These are phyloP conservation scores for Drosophila conformis DNA, from an alignment of 2,888 invertebrate genomes.

Conservation along the genomic window DNA sequence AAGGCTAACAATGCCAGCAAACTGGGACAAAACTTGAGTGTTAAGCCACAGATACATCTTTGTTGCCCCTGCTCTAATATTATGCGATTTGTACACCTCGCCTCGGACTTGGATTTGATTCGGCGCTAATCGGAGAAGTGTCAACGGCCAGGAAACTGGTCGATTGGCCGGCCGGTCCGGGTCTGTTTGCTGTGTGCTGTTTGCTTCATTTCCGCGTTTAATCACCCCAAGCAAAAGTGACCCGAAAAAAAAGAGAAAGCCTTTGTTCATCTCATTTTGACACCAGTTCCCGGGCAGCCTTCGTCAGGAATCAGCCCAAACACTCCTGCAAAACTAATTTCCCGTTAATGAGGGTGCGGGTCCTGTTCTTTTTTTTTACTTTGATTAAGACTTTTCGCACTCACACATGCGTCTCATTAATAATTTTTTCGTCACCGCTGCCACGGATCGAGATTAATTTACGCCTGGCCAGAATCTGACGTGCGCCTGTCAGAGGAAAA, in stretches of 20 bases:
- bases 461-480: conserved; percentile 67
- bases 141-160: conserved; percentile 55
- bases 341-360: conserved; percentile 81
- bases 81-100: conserved; percentile 78
- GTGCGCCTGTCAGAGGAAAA: conserved; percentile 73
- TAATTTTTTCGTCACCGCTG: conserved; percentile 63
- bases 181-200: conserved; percentile 19
- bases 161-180: conserved; percentile 22
- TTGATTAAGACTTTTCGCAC: conserved; percentile 66
- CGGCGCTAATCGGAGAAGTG: conserved; percentile 77
- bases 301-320: conserved; percentile 39
- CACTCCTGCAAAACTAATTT: conserved; percentile 78
- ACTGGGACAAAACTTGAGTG: conserved; percentile 31
- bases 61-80: conserved; percentile 47
- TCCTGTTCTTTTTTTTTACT: conserved; percentile 19
- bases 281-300: conserved; percentile 40
- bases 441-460: conserved; percentile 76
- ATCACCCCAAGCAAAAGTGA: conserved; percentile 59
- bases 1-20: conserved; percentile 21
- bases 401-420: conserved; percentile 76
- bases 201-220: conserved; percentile 73
- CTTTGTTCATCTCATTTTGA: conserved; percentile 66
- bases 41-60: conserved; percentile 51
- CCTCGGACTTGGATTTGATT: conserved; percentile 72
- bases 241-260: conserved; percentile 9